Evolutionary conservation across 2,888 invertebrate species (phyloP), one percentile per base, ranked within the genome.

Genomic region (Julus scandinavius): DNA sequence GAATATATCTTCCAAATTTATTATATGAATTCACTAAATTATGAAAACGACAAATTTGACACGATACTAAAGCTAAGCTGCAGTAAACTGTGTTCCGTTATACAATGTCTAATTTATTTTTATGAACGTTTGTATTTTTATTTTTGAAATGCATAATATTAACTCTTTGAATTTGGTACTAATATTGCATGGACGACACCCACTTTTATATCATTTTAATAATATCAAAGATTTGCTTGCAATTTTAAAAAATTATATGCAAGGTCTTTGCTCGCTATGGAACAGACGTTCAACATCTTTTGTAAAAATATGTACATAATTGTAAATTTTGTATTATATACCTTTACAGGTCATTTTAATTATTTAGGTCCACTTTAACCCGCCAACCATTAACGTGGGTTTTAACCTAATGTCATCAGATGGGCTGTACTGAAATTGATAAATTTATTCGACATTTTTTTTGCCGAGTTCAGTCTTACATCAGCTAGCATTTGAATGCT

Each of bases 81-180:
- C 29, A 29, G 29, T 13, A 72, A 29, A 29, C 20, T 72, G 72
- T 29, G 72, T 72, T 72, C 4, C 72, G 2, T 72, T 6, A 72
- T 72, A 2, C 29, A 72, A 72, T 72, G 20, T 72, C 29, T 72
- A 72, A 72, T 29, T 72, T 72, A 72, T 72, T 72, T 72, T 72
- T 29, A 72, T 29, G 29, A 29, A 72, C 13, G 72, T 11, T 29
- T 72, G 63, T 63, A n/a, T 20, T 63, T 72, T 20, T 29, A 5
- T 29, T 72, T 29, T 72, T 29, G 9, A 29, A 63, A 63, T 20
- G 63, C 63, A 63, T 72, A 72, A 72, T 72, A 29, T n/a, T 29
- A 72, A 7, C 29, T 5, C 20, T 4, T 58, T 15, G 13, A 17
- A 17, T 58, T 58, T 17, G 58, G 17, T 17, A 58, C 72, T 72